phyloP scores from a whole-genome alignment of 2,888 invertebrate genomes.

The Plebejus melissa region DNA sequence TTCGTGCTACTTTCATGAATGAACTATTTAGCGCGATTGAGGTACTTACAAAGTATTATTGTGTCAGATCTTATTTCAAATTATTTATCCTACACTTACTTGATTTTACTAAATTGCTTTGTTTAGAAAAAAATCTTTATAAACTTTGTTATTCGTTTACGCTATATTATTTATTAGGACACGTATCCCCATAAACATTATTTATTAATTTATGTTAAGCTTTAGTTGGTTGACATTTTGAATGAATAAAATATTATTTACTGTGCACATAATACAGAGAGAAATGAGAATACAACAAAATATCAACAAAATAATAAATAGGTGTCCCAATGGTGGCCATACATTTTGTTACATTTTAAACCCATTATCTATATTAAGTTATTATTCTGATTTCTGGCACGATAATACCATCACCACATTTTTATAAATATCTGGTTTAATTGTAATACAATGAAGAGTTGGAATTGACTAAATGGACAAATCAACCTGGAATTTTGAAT shows the following conservation, averaged over 20 bases:
- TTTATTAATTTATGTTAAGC: no score
- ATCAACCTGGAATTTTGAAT: not conserved
- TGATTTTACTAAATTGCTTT: not conserved
- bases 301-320: no score
- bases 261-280: no score
- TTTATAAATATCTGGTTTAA: not conserved
- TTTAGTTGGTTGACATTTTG: no score
- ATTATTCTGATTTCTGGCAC: not conserved
- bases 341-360: not conserved
- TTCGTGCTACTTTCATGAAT: not conserved
- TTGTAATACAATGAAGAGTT: not conserved
- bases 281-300: no score
- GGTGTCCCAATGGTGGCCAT: no score
- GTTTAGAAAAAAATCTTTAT: not conserved
- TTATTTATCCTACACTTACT: not conserved
- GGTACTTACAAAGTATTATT: not conserved
- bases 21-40: conserved; percentile 2
- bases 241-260: no score
- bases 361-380: not conserved
- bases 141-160: not conserved
- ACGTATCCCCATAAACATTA: no score
- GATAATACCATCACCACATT: not conserved
- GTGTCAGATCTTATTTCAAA: not conserved
- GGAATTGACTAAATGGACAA: not conserved
- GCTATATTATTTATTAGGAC: no score